Percentiles rank a stretch among this genome's conserved stretches.
Conservation (phyloP, 64 coral and sea anemone genomes). For the Montipora cactus region DNA sequence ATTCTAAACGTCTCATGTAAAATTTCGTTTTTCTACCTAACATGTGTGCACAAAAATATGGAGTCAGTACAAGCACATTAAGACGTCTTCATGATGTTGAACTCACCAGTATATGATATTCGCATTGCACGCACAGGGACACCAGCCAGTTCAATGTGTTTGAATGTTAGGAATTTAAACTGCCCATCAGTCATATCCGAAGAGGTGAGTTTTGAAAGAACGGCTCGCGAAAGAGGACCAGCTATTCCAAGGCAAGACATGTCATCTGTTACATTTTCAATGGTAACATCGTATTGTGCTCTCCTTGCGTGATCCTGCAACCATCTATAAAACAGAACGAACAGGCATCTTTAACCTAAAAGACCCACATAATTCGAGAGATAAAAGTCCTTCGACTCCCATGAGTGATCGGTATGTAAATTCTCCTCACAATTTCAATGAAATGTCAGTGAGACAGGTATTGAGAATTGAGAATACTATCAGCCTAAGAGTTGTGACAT, state of each 20-base stretch:
- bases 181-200: conserved; percentile 72
- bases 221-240: conserved; percentile 82
- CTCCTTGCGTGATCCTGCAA: conserved; percentile 79
- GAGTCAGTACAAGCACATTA: too few relatives aligned
- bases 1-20: too few relatives aligned
- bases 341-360: not conserved
- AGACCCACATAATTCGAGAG: not conserved
- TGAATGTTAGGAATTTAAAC: conserved; percentile 88
- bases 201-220: conserved; percentile 83
- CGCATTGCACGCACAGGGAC: conserved; percentile 81
- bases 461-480: too few relatives aligned
- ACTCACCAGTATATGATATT: conserved; percentile 94
- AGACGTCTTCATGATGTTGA: not conserved
- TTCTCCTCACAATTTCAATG: too few relatives aligned
- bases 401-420: too few relatives aligned
- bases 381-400: too few relatives aligned
- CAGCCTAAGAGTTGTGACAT: too few relatives aligned
- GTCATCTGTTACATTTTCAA: conserved; percentile 92
- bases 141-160: conserved; percentile 93
- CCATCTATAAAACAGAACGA: conserved; percentile 60
- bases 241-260: conserved; percentile 76
- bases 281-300: conserved; percentile 74
- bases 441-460: too few relatives aligned
- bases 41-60: too few relatives aligned
- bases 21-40: too few relatives aligned